phyloP scores from a whole-genome alignment of 2,113 vertebrate genomes.

The Lamprologus lemairii region DNA sequence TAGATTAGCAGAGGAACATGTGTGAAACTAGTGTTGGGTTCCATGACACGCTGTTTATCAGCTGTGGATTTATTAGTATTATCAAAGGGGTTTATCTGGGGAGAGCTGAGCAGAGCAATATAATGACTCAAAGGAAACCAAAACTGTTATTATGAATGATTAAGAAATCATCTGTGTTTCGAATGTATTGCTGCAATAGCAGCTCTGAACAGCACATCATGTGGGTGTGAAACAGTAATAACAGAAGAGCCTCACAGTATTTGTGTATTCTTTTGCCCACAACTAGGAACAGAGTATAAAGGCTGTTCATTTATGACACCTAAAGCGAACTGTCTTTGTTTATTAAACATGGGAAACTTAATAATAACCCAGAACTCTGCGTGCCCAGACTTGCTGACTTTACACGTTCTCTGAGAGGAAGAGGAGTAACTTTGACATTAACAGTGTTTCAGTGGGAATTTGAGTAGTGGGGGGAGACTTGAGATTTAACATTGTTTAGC shows the following conservation, averaged over 20 bases:
- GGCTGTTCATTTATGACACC: not conserved
- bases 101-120: not conserved
- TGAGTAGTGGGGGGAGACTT: not conserved
- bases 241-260: not conserved
- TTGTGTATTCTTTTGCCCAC: not conserved
- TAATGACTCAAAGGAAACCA: not conserved
- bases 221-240: not conserved
- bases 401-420: not conserved
- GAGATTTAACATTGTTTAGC: slow-evolving; percentile 49
- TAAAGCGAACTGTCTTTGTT: not conserved
- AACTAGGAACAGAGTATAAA: not conserved
- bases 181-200: not conserved
- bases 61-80: not conserved
- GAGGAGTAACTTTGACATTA: slow-evolving; percentile 1
- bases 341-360: not conserved
- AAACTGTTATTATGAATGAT: not conserved
- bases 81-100: not conserved
- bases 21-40: not conserved
- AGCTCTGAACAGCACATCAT: not conserved
- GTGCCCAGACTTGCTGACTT: not conserved
- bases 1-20: not conserved
- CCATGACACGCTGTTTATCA: not conserved
- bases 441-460: not conserved
- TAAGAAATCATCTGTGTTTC: not conserved
- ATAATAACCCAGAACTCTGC: not conserved